These are phyloP conservation scores for Caranx melampygus DNA, from an alignment of 2,113 vertebrate genomes.

Conservation along the genomic window DNA sequence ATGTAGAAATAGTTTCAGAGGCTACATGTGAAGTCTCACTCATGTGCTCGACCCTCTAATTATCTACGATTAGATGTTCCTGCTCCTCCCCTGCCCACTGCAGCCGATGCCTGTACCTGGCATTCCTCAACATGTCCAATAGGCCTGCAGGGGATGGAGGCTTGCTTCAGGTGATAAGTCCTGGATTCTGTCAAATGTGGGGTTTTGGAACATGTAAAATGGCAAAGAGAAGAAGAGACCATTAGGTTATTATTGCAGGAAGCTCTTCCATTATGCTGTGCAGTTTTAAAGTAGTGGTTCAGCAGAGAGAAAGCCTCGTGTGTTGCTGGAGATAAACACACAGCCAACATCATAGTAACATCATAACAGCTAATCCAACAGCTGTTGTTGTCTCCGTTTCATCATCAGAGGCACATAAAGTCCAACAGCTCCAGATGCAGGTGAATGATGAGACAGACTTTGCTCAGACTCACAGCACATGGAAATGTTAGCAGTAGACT, in stretches of 20 bases:
- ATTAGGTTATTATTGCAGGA: background rate
- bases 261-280: background rate
- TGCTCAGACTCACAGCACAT: background rate
- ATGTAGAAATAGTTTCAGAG: slow-evolving; percentile 27
- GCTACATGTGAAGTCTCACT: slow-evolving; percentile 52
- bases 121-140: slow-evolving; percentile 61
- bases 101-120: slow-evolving; percentile 65
- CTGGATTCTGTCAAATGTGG: slow-evolving; percentile 10
- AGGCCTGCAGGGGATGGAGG: slow-evolving; percentile 24
- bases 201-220: background rate
- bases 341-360: background rate
- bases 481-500: background rate
- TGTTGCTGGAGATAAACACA: background rate
- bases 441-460: background rate
- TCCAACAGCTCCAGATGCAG: slow-evolving; percentile 19
- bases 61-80: slow-evolving; percentile 66
- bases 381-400: slow-evolving; percentile 24
- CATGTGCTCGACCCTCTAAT: slow-evolving; percentile 66
- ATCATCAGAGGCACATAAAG: slow-evolving; percentile 36
- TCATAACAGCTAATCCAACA: background rate
- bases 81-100: slow-evolving; percentile 34
- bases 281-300: background rate
- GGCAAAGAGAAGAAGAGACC: background rate
- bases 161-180: slow-evolving; percentile 17
- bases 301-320: background rate